Percentiles rank a stretch among this genome's conserved stretches.
phyloP scores from a whole-genome alignment of 2,113 vertebrate species.

The pig (Sus scrofa) region T2T-Sscrofa CM000812.6:179840001-179840500 shows the following conservation, averaged over 20 bases:
- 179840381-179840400: neutral
- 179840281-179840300: neutral
- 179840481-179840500: neutral
- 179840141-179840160: fast-evolving
- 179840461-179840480: neutral
- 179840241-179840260: neutral
- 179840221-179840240: neutral
- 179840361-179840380: neutral
- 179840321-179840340: neutral
- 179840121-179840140: neutral
- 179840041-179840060: neutral
- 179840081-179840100: neutral
- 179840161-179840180: neutral
- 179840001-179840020: neutral
- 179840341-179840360: neutral
- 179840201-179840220: neutral
- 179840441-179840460: neutral
- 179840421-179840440: neutral
- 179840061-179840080: fast-evolving
- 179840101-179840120: no score
- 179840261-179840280: fast-evolving
- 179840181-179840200: neutral
- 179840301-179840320: neutral
- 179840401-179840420: no score
- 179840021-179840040: neutral